Percentiles rank a stretch among this genome's conserved stretches.
Evolutionary conservation across 2,888 invertebrate genomes (phyloP).

Genomic region (Chirona hameri): DNA sequence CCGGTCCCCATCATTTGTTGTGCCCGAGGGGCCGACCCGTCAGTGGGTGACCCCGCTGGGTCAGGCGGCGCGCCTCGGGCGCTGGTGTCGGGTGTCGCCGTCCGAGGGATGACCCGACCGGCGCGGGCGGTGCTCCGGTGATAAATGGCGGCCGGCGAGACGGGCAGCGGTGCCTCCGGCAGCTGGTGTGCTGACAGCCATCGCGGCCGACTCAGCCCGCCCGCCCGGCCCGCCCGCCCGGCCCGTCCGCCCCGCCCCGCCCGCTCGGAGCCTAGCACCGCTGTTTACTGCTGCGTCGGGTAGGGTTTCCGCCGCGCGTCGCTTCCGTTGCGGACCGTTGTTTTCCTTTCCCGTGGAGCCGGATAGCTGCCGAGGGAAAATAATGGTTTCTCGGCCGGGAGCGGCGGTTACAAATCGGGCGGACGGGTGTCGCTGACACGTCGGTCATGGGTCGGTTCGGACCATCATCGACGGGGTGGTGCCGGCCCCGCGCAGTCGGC

Average conservation of each 20-base stretch:
- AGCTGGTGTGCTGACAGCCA: background rate
- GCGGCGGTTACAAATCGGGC: no score
- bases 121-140: background rate
- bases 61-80: background rate
- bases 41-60: background rate
- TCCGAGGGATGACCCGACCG: background rate
- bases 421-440: no score
- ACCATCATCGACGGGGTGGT: no score
- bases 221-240: background rate
- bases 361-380: background rate
- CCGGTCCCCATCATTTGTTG: background rate
- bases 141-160: background rate
- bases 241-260: no score
- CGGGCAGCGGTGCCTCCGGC: background rate
- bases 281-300: background rate
- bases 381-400: no score
- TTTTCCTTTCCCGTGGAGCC: slow-evolving; percentile 3
- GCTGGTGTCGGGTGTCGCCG: background rate
- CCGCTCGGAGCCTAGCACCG: no score
- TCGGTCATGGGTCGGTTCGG: no score
- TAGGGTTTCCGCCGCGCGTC: background rate
- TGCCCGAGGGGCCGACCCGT: background rate
- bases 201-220: no score
- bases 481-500: no score
- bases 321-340: background rate